Evolutionary conservation across 1,140 invertebrate species (phyloP).

Genomic region (Aphaenogaster floridana): DNA sequence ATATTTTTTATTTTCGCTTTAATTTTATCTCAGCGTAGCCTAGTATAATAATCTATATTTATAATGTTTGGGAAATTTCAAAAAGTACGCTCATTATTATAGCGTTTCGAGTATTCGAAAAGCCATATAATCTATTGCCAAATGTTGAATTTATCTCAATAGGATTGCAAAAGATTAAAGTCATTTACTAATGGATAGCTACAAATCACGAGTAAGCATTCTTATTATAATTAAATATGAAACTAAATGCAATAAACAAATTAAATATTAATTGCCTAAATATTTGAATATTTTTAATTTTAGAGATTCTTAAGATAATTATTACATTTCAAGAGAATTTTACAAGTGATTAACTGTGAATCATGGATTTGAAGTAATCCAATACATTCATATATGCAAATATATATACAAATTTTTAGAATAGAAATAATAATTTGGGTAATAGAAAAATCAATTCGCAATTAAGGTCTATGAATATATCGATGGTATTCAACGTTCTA

Average conservation of each 20-base stretch:
- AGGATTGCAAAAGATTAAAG: not conserved
- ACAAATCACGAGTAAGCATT: not conserved
- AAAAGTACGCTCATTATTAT: not conserved
- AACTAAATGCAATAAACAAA: not conserved
- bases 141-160: not conserved
- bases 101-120: not conserved
- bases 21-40: not conserved
- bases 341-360: not conserved
- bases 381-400: not conserved
- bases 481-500: not conserved
- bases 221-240: not conserved
- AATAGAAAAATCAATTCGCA: not conserved
- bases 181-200: not conserved
- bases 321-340: not conserved
- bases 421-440: not conserved
- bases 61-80: not conserved
- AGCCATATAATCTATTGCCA: not conserved
- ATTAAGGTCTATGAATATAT: conserved; percentile 19
- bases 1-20: not conserved
- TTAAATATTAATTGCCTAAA: not conserved
- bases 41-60: conserved; percentile 5
- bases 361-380: not conserved
- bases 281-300: not conserved
- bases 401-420: not conserved
- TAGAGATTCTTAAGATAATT: not conserved